phyloP scores from a whole-genome alignment of 2,888 invertebrate species.

The Acrobasis repandana region DNA sequence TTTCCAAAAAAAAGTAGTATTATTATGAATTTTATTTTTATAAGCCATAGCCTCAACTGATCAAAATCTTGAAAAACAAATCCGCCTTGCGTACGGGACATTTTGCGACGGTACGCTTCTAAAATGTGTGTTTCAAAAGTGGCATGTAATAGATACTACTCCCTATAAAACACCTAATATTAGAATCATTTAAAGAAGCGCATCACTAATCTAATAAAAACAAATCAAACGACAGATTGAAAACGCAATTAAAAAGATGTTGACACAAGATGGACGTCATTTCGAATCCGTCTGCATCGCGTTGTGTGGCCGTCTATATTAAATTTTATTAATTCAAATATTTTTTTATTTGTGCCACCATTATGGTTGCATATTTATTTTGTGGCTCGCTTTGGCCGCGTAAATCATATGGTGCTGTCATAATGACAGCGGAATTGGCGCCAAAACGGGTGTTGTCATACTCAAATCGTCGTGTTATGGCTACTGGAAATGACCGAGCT shows the following conservation, averaged over 20 bases:
- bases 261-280: slow-evolving; percentile 21
- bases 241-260: slow-evolving; percentile 25
- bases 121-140: no score
- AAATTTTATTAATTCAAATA: slow-evolving; percentile 62
- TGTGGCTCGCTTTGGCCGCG: slow-evolving; percentile 46
- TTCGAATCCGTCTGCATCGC: slow-evolving; percentile 43
- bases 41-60: no score
- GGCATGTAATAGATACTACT: neutral
- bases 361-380: slow-evolving; percentile 59
- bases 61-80: no score
- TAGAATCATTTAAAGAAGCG: slow-evolving; percentile 13
- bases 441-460: slow-evolving; percentile 45
- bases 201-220: slow-evolving; percentile 20
- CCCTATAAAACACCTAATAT: slow-evolving; percentile 2
- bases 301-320: slow-evolving; percentile 62
- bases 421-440: slow-evolving; percentile 68
- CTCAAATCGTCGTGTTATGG: slow-evolving; percentile 3
- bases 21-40: no score
- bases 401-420: slow-evolving; percentile 65
- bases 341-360: slow-evolving; percentile 52
- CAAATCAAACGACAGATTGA: slow-evolving; percentile 22
- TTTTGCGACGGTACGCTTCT: no score
- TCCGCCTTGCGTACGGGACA: no score
- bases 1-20: no score
- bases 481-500: slow-evolving; percentile 1